Base-by-base conservation (phyloP, 23 tunicate genomes). In the Styela clava region DNA sequence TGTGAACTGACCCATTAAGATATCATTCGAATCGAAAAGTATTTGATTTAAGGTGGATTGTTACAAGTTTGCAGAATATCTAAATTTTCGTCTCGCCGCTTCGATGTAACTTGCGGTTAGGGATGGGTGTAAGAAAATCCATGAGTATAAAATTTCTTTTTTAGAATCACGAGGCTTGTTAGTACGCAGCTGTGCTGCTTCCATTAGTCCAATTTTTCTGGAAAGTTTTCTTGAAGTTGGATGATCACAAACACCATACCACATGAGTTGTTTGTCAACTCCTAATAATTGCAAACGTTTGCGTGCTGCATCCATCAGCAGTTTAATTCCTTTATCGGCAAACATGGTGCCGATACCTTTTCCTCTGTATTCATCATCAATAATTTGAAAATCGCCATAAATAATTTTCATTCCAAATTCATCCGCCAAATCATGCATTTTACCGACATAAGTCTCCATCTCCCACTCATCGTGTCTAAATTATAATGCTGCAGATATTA, bases 261-360 rank as follows among this genome's bases (percentile, higher is more conserved):
- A n/a, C n/a, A n/a, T n/a, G n/a, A n/a, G n/a, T n/a, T n/a, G n/a
- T n/a, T n/a, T n/a, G 0, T 0, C 67, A 0, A 76, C 0, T 1
- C 69, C 69, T 0, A 64, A 64, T 0, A 33, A 37, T 16, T 69
- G 81, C 21, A 37, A 16, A 19, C 28, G 63, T 18, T 34, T 37
- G 3, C 64, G 18, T 9, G 80, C 63, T 74, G 34, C 68, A n/a
- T 74, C 80, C 7, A 24, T 20, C 25, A 74, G 34, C 80, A 74
- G 34, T 74, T 36, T 34, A 3, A 74, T 68, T 5, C 18, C 63
- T 37, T 74, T 36, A 24, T 12, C 19, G 30, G 35, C 80, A 27
- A 74, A 74, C 56, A 44, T 5, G 7, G 69, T 5, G 16, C 69
- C 69, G 5, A 64, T 64, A 16, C 69, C 18, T 24, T 16, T 24